Evolutionary conservation across 2,888 invertebrate genomes (phyloP).

Genomic region (Strigamia maritima): DNA sequence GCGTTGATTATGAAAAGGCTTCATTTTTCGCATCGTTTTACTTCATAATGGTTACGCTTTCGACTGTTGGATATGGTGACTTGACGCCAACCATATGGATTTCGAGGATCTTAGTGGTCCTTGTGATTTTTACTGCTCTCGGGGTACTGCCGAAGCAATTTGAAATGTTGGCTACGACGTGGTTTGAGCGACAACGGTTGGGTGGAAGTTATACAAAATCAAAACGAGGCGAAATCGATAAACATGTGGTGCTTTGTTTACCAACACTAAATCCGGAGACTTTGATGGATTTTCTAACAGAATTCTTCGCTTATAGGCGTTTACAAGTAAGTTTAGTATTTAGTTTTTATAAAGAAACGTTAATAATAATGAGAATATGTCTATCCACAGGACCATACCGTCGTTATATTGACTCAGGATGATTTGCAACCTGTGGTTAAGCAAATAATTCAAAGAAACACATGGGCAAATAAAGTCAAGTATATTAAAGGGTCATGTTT

Average conservation of each 20-base stretch:
- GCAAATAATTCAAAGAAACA: slow-evolving; percentile 55
- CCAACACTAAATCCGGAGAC: slow-evolving; percentile 52
- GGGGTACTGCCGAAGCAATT: slow-evolving; percentile 56
- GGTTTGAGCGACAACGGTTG: slow-evolving; percentile 55
- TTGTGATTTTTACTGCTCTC: slow-evolving; percentile 54
- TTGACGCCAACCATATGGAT: slow-evolving; percentile 55
- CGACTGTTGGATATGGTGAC: slow-evolving; percentile 57
- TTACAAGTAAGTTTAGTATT: slow-evolving; percentile 51
- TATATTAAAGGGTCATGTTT: slow-evolving; percentile 55
- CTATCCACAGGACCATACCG: slow-evolving; percentile 51
- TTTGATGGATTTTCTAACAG: slow-evolving; percentile 56
- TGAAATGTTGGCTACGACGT: slow-evolving; percentile 55
- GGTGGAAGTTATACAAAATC: slow-evolving; percentile 55
- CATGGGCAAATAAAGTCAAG: slow-evolving; percentile 56
- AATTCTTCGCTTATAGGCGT: slow-evolving; percentile 56
- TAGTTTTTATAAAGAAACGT: too few relatives aligned
- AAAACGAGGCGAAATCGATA: slow-evolving; percentile 54
- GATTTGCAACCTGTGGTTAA: slow-evolving; percentile 55
- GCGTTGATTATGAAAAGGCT: slow-evolving; percentile 49
- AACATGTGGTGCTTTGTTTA: slow-evolving; percentile 56
- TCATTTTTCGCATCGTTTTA: slow-evolving; percentile 55
- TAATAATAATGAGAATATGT: not conserved
- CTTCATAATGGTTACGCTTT: slow-evolving; percentile 57
- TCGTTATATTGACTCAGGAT: slow-evolving; percentile 55
- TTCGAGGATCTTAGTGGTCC: slow-evolving; percentile 55